Percentiles rank a stretch among this genome's conserved stretches.
Conservation (phyloP, 2,797 vertebrate genomes). For the Kryptolebias ocellatus region DNA sequence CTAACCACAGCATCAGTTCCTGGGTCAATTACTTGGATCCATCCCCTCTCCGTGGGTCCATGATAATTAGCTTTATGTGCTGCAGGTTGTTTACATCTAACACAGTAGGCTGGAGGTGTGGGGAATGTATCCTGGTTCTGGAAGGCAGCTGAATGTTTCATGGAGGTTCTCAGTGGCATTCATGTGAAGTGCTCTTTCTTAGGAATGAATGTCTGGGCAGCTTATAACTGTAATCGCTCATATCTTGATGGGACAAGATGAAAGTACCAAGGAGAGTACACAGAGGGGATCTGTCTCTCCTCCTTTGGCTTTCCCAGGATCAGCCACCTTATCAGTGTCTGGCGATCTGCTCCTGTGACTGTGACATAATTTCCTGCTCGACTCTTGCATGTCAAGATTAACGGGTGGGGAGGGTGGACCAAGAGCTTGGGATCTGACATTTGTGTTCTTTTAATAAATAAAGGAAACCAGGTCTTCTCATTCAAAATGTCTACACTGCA, state of each 20-base stretch:
- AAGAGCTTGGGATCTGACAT: conserved; percentile 34
- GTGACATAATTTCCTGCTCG: conserved; percentile 76
- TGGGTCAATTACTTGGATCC: conserved; percentile 59
- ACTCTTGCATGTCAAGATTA: conserved; percentile 45
- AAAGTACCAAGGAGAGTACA: conserved; percentile 51
- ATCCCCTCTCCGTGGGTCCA: conserved; percentile 29
- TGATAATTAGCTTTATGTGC: conserved; percentile 44
- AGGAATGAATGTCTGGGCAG: conserved; percentile 35
- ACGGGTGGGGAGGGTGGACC: neutral
- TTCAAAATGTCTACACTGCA: conserved; percentile 51
- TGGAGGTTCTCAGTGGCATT: conserved; percentile 22
- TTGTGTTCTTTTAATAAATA: conserved; percentile 53
- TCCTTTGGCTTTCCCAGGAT: conserved; percentile 54
- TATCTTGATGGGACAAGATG: conserved; percentile 52
- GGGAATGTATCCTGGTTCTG: conserved; percentile 9
- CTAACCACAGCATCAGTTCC: conserved; percentile 47
- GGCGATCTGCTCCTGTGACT: conserved; percentile 62
- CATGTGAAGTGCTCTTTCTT: conserved; percentile 38
- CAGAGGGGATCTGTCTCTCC: conserved; percentile 52
- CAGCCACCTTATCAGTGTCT: conserved; percentile 64
- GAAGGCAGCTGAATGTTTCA: conserved; percentile 20
- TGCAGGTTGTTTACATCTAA: conserved; percentile 54
- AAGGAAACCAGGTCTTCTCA: conserved; percentile 26
- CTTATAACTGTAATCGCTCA: conserved; percentile 22
- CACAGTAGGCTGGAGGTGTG: conserved; percentile 1